phyloP scores from a whole-genome alignment of 2,113 vertebrate species.

The Gobius niger region DNA sequence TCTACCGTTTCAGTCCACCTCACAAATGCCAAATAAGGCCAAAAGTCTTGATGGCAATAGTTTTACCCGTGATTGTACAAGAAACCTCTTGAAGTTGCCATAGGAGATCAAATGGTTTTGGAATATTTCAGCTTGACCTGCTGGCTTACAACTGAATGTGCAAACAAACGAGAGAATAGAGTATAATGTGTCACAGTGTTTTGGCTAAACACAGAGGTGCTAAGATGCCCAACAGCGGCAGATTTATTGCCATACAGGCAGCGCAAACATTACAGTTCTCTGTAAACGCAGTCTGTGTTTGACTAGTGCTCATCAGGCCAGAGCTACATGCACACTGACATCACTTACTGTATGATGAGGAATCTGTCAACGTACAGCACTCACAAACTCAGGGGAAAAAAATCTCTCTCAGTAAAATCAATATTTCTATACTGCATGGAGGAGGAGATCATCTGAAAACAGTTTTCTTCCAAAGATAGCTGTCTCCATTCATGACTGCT shows the following conservation, averaged over 20 bases:
- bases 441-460: not conserved
- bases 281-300: slow-evolving; percentile 46
- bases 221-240: slow-evolving; percentile 38
- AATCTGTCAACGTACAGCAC: not conserved
- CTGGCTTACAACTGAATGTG: slow-evolving; percentile 21
- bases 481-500: slow-evolving; percentile 1
- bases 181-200: slow-evolving; percentile 9
- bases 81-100: slow-evolving; percentile 4
- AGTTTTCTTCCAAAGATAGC: not conserved
- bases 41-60: too few species aligned
- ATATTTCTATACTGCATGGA: not conserved
- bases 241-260: slow-evolving; percentile 44
- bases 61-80: slow-evolving; percentile 17
- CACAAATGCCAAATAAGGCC: not conserved
- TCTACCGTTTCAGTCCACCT: not conserved
- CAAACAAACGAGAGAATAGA: slow-evolving; percentile 32
- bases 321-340: slow-evolving; percentile 30
- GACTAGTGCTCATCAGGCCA: slow-evolving; percentile 31
- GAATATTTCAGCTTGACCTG: slow-evolving; percentile 27
- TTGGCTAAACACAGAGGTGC: slow-evolving; percentile 47
- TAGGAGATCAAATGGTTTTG: slow-evolving; percentile 26
- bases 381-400: slow-evolving; percentile 27
- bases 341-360: slow-evolving; percentile 48
- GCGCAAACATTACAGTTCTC: slow-evolving; percentile 55
- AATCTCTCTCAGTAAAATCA: slow-evolving; percentile 13